Conservation (phyloP, 2,113 vertebrate genomes). For the Tyrannus savana region DNA sequence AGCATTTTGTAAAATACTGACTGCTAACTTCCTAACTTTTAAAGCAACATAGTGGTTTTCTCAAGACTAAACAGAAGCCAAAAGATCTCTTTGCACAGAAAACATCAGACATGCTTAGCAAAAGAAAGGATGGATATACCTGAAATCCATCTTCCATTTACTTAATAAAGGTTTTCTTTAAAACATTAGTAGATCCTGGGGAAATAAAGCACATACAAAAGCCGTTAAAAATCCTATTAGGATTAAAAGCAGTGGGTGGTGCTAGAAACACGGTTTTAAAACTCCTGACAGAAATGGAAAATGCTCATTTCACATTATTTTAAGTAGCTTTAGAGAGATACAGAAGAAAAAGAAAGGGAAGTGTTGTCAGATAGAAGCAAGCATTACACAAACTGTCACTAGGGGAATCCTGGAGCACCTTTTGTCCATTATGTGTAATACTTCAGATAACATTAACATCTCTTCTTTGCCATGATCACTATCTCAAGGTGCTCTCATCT, state of each 20-base stretch:
- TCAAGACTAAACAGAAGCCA: background rate
- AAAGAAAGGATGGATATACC: background rate
- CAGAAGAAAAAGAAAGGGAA: background rate
- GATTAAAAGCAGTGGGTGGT: background rate
- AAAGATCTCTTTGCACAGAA: background rate
- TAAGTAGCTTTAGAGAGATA: background rate
- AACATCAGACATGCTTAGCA: background rate
- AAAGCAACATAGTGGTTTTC: background rate
- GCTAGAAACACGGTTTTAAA: background rate
- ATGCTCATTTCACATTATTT: background rate
- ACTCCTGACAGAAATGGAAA: background rate
- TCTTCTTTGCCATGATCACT: background rate
- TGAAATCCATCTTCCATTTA: conserved; percentile 18
- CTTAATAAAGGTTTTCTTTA: conserved; percentile 11
- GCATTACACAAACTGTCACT: background rate
- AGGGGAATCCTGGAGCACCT: background rate
- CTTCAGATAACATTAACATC: fast-evolving
- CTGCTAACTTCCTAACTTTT: background rate
- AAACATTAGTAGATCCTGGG: background rate
- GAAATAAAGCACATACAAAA: conserved; percentile 44
- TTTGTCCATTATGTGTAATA: background rate
- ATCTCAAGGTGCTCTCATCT: background rate
- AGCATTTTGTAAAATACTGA: background rate
- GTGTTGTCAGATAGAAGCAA: background rate
- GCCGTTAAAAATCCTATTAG: background rate